Evolutionary conservation across 2,113 vertebrate species (phyloP), one percentile per base, ranked within the genome.

Genomic region (Sceloporus undulatus): DNA sequence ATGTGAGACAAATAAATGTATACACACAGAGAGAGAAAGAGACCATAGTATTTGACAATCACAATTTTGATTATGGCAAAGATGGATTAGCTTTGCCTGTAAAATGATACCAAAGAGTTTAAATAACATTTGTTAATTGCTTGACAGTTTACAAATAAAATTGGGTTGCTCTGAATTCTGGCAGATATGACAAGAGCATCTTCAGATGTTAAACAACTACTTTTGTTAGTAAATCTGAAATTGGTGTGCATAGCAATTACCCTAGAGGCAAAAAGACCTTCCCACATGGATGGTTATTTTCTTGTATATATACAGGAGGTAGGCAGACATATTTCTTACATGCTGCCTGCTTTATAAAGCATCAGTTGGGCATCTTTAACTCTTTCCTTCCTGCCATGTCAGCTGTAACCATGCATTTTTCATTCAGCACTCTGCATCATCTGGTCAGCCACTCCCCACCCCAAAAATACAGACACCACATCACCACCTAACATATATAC

Each of bases 361-460:
- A 92, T 92, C 93, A 92, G 2, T 71, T 68, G 48, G 80, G 77
- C 54, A 86, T 62, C 89, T 90, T 95, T 96, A 96, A 96, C 93
- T 86, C 92, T 8, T 93, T 90, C 87, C 73, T 78, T 29, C 82
- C 87, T 75, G 9, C 88, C 34, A 73, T 42, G 48, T 42, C 21
- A 88, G 75, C 74, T 34, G 76, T 87, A 92, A 9, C 74, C 42
- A 62, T 4, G 74, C 54, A 9, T 88, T 85, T 93, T 82, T 10
- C 84, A 21, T 75, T 74, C 70, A 54, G 0, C n/a, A 0, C 71
- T 84, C 83, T 86, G 85, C 40, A n/a, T 56, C 18, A 18, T 77
- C 29, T 81, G 9, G 1, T 19, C 7, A 76, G 87, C 87, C 27
- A 68, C 89, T 82, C 83, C 84, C 42, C 78, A 70, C 23, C 42